These are phyloP conservation scores for Sarcophaga subvicina DNA, from an alignment of 2,888 invertebrate genomes.

Conservation along the genomic window DNA sequence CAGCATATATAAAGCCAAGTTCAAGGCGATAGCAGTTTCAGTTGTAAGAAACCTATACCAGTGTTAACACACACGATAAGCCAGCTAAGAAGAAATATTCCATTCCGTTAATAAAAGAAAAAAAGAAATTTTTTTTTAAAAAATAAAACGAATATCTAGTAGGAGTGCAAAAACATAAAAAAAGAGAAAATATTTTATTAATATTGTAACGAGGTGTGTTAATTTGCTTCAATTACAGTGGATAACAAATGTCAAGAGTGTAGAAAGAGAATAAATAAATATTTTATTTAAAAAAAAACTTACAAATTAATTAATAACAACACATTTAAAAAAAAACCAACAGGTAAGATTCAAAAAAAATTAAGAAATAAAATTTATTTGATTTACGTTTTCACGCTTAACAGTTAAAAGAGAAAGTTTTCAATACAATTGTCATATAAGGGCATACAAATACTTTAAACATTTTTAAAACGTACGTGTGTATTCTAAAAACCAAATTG, in stretches of 20 bases:
- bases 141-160: background rate
- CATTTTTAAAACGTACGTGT: conserved; percentile 29
- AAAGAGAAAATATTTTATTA: conserved; percentile 43
- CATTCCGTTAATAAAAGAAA: background rate
- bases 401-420: conserved; percentile 68
- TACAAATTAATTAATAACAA: background rate
- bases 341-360: conserved; percentile 58
- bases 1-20: conserved; percentile 92
- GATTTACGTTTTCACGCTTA: conserved; percentile 7
- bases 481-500: conserved; percentile 23
- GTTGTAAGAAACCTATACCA: conserved; percentile 79
- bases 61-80: conserved; percentile 49
- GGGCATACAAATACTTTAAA: conserved; percentile 20
- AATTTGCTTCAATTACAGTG: conserved; percentile 23
- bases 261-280: conserved; percentile 19
- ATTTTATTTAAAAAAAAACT: background rate
- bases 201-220: conserved; percentile 45
- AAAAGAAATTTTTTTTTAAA: conserved; percentile 4
- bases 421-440: conserved; percentile 4
- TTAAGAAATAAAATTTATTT: conserved; percentile 32
- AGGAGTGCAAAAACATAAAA: background rate
- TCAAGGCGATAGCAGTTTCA: conserved; percentile 88
- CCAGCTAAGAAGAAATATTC: conserved; percentile 22
- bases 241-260: conserved; percentile 47
- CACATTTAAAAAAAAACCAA: conserved; percentile 10